Evolutionary conservation across 92 coral and sea anemone genomes (phyloP).

Genomic region (Epizoanthus ramosus): DNA sequence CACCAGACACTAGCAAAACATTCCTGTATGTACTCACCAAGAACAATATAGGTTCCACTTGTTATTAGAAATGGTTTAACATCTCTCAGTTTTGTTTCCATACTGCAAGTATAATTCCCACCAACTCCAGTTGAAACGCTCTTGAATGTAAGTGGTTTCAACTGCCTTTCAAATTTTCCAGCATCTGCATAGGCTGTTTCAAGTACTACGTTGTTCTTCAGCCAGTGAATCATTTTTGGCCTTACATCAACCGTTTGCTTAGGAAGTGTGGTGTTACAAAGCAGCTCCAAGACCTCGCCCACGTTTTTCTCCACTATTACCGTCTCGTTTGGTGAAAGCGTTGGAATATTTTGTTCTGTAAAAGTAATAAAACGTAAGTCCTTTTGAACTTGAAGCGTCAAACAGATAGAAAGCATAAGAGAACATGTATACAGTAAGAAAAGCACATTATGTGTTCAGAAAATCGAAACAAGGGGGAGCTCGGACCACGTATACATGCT

Average conservation of each 20-base stretch:
- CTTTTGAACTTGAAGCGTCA: no score
- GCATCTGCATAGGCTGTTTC: conserved; percentile 3
- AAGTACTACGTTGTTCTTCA: neutral
- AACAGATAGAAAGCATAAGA: neutral
- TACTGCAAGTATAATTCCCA: conserved; percentile 14
- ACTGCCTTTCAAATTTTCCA: neutral
- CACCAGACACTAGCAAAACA: no score
- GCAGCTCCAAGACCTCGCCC: neutral
- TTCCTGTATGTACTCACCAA: neutral
- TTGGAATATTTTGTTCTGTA: conserved; percentile 5
- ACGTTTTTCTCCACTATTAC: neutral
- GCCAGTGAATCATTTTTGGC: neutral
- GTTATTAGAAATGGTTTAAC: conserved; percentile 2
- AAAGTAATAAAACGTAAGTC: neutral
- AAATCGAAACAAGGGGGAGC: no score
- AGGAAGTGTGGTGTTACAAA: conserved; percentile 3
- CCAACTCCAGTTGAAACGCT: neutral
- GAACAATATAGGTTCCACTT: neutral
- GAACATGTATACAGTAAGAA: no score
- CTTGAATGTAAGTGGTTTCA: neutral
- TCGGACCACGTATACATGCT: no score
- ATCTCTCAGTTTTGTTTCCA: neutral
- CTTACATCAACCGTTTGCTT: neutral
- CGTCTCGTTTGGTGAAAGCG: neutral
- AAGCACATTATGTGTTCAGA: no score